These are phyloP conservation scores for Octomys mimax DNA, from an alignment of 2,797 vertebrate genomes.

Conservation along the genomic window DNA sequence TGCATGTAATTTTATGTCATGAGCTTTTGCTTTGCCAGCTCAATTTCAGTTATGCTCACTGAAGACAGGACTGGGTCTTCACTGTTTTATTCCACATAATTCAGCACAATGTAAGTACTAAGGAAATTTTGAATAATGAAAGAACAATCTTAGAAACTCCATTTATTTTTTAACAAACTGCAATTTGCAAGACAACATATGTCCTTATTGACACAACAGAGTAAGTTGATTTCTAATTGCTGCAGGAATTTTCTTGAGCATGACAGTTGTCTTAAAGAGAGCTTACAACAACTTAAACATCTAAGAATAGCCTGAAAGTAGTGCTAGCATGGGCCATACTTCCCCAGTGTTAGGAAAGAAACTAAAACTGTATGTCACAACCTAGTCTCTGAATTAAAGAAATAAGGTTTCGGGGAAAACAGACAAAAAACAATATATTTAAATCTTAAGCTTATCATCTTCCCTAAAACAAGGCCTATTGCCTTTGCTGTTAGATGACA, in stretches of 20 bases:
- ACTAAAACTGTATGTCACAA: constrained; percentile 67
- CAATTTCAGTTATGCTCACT: neutral
- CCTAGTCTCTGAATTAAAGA: constrained; percentile 49
- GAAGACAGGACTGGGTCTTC: constrained; percentile 10
- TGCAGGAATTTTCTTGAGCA: constrained; percentile 39
- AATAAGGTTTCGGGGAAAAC: constrained; percentile 6
- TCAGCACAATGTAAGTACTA: constrained; percentile 39
- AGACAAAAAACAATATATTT: constrained; percentile 50
- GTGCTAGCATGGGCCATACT: constrained; percentile 53
- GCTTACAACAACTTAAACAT: neutral
- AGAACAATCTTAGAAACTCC: constrained; percentile 45
- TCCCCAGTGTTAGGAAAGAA: constrained; percentile 72
- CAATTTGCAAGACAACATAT: constrained; percentile 26
- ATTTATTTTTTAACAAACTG: constrained; percentile 19
- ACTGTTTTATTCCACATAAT: constrained; percentile 46
- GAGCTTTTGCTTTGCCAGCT: constrained; percentile 44
- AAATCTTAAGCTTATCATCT: constrained; percentile 29
- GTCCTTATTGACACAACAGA: constrained; percentile 47
- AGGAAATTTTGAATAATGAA: constrained; percentile 41
- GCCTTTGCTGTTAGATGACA: neutral
- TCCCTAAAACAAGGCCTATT: constrained; percentile 38
- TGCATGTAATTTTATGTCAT: constrained; percentile 1
- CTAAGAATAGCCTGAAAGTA: constrained; percentile 58
- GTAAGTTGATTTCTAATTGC: constrained; percentile 53
- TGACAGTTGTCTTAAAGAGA: constrained; percentile 42